Evolutionary conservation across 2,888 invertebrate genomes (phyloP), one percentile per base, ranked within the genome.

Genomic region (Sarcophaga carnaria): DNA sequence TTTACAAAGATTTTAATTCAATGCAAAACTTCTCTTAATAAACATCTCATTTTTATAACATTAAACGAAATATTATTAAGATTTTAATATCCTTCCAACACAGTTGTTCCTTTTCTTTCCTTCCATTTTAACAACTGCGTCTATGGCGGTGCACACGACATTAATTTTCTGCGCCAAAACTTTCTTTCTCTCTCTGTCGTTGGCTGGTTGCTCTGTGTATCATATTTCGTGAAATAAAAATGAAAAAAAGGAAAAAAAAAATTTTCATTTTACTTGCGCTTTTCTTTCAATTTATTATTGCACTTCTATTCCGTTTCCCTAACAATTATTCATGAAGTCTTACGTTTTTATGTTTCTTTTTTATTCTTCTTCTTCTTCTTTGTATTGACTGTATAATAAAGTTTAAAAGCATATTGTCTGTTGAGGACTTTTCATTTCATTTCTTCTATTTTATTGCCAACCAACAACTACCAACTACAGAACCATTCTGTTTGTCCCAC

Each of bases 301-400:
- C 17, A 14, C 54, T 17, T 17, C 17, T 54, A 54, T 54, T 54
- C 17, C 54, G 54, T 54, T 54, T 54, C 54, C 54, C 54, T 54
- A 54, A 14, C 54, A 54, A 54, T 54, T 54, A 54, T 54, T 54
- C 54, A 54, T 54, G 54, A 54, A 54, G 54, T 54, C 17, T 62
- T n/a, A 62, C 45, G 60, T 62, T 12, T 17, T 67, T 60, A 20
- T 14, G 49, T 49, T 6, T 77, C 8, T 14, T 59, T 64, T 20
- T 60, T 2, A 27, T 60, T 2, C 54, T 49, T 64, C n/a, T n/a
- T 64, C n/a, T n/a, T 37, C 37, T n/a, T 25, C 17, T 69, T 70
- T 47, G 22, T 71, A 25, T 69, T 69, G 69, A 70, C 22, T 64
- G 22, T 70, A 45, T 71, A 82, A 82, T 82, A 82, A 82, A 77